These are phyloP conservation scores for Panopea generosa DNA, from an alignment of 2,888 invertebrate genomes.

Conservation along the genomic window DNA sequence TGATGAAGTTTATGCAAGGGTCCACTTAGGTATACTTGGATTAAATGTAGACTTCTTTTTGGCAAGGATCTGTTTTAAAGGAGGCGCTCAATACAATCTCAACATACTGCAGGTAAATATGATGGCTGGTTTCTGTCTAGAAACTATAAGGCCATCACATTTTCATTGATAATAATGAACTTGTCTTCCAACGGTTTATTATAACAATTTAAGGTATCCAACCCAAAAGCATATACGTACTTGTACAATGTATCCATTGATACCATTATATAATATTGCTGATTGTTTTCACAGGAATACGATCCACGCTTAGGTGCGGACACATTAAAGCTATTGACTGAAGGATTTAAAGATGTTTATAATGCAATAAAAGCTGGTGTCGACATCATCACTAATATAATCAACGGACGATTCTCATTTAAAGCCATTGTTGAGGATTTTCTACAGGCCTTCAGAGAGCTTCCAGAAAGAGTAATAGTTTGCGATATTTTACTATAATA, in stretches of 20 bases:
- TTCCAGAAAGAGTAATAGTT: conserved; percentile 19
- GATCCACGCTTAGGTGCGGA: conserved; percentile 25
- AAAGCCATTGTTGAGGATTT: conserved; percentile 37
- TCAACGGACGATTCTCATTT: conserved; percentile 29
- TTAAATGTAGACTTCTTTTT: conserved; percentile 69
- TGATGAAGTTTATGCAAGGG: conserved; percentile 71
- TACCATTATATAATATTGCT: conserved; percentile 74
- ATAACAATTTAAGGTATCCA: no score
- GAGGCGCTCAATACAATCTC: conserved; percentile 69
- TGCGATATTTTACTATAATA: no score
- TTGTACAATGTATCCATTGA: no score
- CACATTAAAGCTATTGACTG: conserved; percentile 17
- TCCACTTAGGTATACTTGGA: conserved; percentile 69
- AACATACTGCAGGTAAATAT: conserved; percentile 73
- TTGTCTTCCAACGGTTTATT: no score
- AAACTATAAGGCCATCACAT: no score
- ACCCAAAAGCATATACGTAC: no score
- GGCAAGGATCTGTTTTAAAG: conserved; percentile 73
- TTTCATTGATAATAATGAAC: no score
- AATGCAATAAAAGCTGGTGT: conserved; percentile 30
- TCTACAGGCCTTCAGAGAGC: conserved; percentile 18
- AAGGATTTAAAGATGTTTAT: conserved; percentile 23
- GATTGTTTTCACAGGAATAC: conserved; percentile 44
- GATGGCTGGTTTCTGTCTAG: no score
- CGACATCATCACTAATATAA: conserved; percentile 15